Evolutionary conservation across 2,888 invertebrate species (phyloP).

Genomic region (Campaea margaritaria): DNA sequence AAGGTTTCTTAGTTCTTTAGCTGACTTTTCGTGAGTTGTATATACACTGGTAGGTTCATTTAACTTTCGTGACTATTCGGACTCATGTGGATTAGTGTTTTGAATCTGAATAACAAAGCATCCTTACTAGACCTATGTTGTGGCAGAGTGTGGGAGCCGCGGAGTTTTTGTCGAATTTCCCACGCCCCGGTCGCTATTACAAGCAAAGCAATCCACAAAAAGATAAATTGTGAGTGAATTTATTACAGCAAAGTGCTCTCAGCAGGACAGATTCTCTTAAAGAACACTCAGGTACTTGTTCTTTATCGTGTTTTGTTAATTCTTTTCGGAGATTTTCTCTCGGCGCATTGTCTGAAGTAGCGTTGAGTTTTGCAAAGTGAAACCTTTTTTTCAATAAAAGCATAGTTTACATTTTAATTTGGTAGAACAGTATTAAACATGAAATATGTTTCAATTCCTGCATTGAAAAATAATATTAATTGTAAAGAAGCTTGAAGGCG

Average conservation of each 20-base stretch:
- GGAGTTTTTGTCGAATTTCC: slow-evolving; percentile 65
- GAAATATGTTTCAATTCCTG: no score
- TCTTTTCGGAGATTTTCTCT: slow-evolving; percentile 44
- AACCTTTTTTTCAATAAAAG: slow-evolving; percentile 15
- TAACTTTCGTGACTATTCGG: background rate
- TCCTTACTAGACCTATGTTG: slow-evolving; percentile 15
- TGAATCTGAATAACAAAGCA: background rate
- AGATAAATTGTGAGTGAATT: slow-evolving; percentile 77
- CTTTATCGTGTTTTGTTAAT: slow-evolving; percentile 66
- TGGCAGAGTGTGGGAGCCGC: slow-evolving; percentile 56
- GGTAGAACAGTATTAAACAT: no score
- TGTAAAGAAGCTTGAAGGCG: no score
- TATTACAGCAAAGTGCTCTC: slow-evolving; percentile 74
- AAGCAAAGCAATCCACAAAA: slow-evolving; percentile 75
- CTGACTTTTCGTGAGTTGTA: no score
- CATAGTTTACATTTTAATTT: slow-evolving; percentile 4
- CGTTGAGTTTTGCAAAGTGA: slow-evolving; percentile 12
- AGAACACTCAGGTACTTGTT: slow-evolving; percentile 68
- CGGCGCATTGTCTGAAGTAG: slow-evolving; percentile 25
- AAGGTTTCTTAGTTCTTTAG: no score
- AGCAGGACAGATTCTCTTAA: slow-evolving; percentile 73
- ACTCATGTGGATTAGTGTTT: no score
- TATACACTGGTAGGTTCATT: background rate
- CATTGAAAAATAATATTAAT: no score
- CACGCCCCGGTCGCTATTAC: slow-evolving; percentile 61